These are phyloP conservation scores for Solea solea DNA, from an alignment of 2,113 vertebrate species.

Conservation along the genomic window DNA sequence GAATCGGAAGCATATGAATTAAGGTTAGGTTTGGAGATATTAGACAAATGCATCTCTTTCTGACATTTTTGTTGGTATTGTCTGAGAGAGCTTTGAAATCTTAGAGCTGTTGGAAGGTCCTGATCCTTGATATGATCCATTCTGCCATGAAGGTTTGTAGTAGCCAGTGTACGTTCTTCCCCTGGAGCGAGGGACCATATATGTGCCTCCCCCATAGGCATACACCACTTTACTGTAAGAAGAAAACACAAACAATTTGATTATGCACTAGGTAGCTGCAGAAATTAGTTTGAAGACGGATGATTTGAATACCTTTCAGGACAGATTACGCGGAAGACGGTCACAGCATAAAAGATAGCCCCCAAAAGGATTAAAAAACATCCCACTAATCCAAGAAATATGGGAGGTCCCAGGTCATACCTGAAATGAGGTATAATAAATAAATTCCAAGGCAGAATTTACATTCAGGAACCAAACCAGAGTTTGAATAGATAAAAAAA, in stretches of 20 bases:
- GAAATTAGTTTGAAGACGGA: not conserved
- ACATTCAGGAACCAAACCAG: not conserved
- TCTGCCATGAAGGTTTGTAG: slow-evolving; percentile 52
- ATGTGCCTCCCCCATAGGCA: slow-evolving; percentile 34
- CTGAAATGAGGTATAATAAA: slow-evolving; percentile 47
- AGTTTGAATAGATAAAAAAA: not conserved
- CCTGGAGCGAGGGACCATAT: slow-evolving; percentile 46
- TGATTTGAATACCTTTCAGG: slow-evolving; percentile 66
- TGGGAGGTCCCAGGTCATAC: slow-evolving; percentile 78
- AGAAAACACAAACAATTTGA: not conserved
- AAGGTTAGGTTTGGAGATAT: not conserved
- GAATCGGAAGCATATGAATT: not conserved
- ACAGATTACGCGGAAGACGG: slow-evolving; percentile 61
- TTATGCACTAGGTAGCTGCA: not conserved
- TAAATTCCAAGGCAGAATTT: not conserved
- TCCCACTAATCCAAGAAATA: slow-evolving; percentile 80
- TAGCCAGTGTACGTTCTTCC: slow-evolving; percentile 63
- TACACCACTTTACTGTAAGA: slow-evolving; percentile 37
- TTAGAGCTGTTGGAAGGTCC: slow-evolving; percentile 48
- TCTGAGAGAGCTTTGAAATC: slow-evolving; percentile 63
- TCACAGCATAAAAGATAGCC: slow-evolving; percentile 72
- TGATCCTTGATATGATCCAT: slow-evolving; percentile 52
- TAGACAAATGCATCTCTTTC: slow-evolving; percentile 80
- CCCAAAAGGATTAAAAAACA: slow-evolving; percentile 73
- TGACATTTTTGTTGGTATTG: slow-evolving; percentile 51